A percentile compares a stretch with the other conserved stretches of the same genome.
Conservation (phyloP, 2,888 invertebrate species). For the Melanchra persicariae region DNA sequence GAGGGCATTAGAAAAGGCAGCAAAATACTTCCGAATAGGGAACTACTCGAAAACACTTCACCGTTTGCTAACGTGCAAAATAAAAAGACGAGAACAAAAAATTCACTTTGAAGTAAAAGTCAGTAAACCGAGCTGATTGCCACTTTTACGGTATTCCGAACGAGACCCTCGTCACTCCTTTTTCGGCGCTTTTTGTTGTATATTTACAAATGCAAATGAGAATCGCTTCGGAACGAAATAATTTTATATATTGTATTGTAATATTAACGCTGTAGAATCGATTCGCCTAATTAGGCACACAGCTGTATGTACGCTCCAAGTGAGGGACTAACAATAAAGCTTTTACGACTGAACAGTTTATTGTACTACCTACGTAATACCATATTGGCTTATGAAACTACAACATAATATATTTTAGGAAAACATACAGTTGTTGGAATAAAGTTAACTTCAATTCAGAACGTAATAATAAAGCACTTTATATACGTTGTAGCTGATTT, state of each 20-base stretch:
- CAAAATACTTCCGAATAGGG: slow-evolving; percentile 68
- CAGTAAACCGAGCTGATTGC: slow-evolving; percentile 84
- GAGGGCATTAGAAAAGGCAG: slow-evolving; percentile 64
- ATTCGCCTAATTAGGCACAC: slow-evolving; percentile 36
- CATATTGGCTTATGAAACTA: slow-evolving; percentile 29
- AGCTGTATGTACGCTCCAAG: slow-evolving; percentile 4
- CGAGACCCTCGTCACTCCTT: slow-evolving; percentile 84
- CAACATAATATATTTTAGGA: slow-evolving; percentile 26
- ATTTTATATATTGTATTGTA: slow-evolving; percentile 62
- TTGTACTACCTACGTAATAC: slow-evolving; percentile 1
- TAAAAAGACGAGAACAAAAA: slow-evolving; percentile 79
- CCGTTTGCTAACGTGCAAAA: slow-evolving; percentile 72
- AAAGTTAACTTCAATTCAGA: slow-evolving; percentile 40
- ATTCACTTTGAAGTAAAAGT: slow-evolving; percentile 83
- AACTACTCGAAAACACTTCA: slow-evolving; percentile 73
- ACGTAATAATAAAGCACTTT: slow-evolving; percentile 25
- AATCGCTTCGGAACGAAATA: slow-evolving; percentile 60
- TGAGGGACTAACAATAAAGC: slow-evolving; percentile 20
- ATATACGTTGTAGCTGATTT: slow-evolving; percentile 23
- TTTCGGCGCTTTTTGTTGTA: slow-evolving; percentile 78
- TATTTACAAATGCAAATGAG: slow-evolving; percentile 82
- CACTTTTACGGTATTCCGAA: slow-evolving; percentile 84
- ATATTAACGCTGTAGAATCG: slow-evolving; percentile 40
- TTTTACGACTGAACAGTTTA: slow-evolving; percentile 29
- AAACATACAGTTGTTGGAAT: slow-evolving; percentile 5